phyloP scores from a whole-genome alignment of 1,140 invertebrate species.

The Trachymyrmex septentrionalis region DNA sequence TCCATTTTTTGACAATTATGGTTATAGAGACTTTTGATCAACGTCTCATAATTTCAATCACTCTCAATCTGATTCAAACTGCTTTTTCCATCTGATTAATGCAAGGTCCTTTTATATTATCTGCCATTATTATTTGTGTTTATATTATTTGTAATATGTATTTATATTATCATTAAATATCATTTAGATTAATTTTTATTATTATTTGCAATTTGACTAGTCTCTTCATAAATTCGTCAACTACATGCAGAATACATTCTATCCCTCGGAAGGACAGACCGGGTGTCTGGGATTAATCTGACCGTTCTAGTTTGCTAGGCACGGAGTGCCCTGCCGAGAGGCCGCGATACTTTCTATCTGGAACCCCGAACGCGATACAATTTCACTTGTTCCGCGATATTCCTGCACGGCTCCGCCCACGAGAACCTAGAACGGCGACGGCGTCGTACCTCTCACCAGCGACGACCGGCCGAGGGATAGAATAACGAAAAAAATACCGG shows the following conservation, averaged over 20 bases:
- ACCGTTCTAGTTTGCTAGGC: not conserved
- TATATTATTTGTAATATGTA: not conserved
- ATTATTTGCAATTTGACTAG: not conserved
- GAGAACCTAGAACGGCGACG: slow-evolving; percentile 58
- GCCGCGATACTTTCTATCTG: slow-evolving; percentile 79
- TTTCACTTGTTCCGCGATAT: slow-evolving; percentile 79
- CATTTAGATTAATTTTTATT: not conserved
- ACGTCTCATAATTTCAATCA: too few species aligned
- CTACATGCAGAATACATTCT: not conserved
- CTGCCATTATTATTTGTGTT: too few species aligned
- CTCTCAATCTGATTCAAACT: too few species aligned
- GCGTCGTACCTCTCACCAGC: slow-evolving; percentile 22
- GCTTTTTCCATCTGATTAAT: too few species aligned
- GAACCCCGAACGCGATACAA: slow-evolving; percentile 78
- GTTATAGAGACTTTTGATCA: too few species aligned
- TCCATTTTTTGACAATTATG: too few species aligned
- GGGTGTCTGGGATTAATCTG: slow-evolving; percentile 2
- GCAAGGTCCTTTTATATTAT: too few species aligned
- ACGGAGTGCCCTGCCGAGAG: not conserved
- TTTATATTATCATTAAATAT: not conserved
- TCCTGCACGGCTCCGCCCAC: slow-evolving; percentile 70
- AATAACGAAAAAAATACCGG: slow-evolving; percentile 31
- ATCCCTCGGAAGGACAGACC: not conserved
- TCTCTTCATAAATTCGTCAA: not conserved
- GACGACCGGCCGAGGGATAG: slow-evolving; percentile 28